These are phyloP conservation scores for Trididemnum clinides DNA, from an alignment of 23 tunicate genomes.

Conservation along the genomic window DNA sequence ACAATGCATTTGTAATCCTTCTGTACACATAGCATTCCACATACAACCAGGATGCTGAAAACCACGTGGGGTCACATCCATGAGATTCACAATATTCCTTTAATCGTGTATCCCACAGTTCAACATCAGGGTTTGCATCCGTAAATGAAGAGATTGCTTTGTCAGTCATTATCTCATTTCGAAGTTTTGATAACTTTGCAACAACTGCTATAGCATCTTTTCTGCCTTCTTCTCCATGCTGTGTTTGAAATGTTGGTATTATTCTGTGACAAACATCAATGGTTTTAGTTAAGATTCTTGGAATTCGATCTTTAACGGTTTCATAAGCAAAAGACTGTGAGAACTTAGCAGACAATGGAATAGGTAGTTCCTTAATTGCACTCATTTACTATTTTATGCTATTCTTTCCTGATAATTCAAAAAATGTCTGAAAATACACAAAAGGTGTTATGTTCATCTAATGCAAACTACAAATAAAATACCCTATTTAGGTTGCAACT, in stretches of 20 bases:
- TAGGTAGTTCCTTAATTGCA: neutral
- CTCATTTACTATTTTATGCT: too few relatives aligned
- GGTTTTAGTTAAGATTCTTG: conserved; percentile 61
- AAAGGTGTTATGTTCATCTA: too few relatives aligned
- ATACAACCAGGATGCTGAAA: conserved; percentile 83
- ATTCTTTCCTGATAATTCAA: too few relatives aligned
- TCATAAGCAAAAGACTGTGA: conserved; percentile 65
- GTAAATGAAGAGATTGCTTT: conserved; percentile 34
- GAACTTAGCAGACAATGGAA: neutral
- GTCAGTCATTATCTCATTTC: conserved; percentile 91
- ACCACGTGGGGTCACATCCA: conserved; percentile 52
- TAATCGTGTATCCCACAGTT: conserved; percentile 54
- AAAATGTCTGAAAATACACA: too few relatives aligned
- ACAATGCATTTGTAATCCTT: conserved; percentile 36
- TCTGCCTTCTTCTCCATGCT: conserved; percentile 63
- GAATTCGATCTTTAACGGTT: conserved; percentile 80
- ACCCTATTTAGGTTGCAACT: too few relatives aligned
- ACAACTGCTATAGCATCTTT: conserved; percentile 60
- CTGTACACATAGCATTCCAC: conserved; percentile 81
- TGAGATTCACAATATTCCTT: conserved; percentile 28
- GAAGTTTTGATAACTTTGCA: conserved; percentile 59
- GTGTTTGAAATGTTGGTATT: neutral
- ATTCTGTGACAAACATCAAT: conserved; percentile 63
- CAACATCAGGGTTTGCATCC: conserved; percentile 44
- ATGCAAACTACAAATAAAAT: too few relatives aligned